Evolutionary conservation across 2,797 vertebrate genomes (phyloP), one percentile per base, ranked within the genome.

Genomic region (Glossophaga mutica): DNA sequence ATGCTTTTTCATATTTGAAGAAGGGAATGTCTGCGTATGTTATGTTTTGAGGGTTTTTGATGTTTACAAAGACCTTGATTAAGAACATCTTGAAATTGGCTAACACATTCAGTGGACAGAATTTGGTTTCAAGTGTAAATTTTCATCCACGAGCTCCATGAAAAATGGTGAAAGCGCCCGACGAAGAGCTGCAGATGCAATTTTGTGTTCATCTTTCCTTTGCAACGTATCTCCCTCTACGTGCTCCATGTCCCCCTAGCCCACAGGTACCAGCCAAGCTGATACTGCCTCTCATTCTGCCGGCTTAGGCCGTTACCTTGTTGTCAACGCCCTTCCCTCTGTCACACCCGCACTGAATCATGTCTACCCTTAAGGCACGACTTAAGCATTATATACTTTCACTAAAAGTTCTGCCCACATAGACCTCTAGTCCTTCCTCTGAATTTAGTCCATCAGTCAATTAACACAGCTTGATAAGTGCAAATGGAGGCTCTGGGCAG

Each of bases 61-160:
- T 74, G 48, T 91, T 95, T 90, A 37, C 55, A 14, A 65, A 73
- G 19, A 88, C 34, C 39, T 79, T n/a, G 11, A 5, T 81, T 74
- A 37, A 78, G 82, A 93, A 65, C 32, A n/a, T 74, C 57, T 96
- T 91, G 76, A 92, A 95, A 89, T 4, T 37, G 67, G 67, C 4
- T 2, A 78, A 62, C 65, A 77, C n/a, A 29, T 76, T 84, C 79
- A 68, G 44, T 11, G 9, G 89, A 77, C 18, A 57, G 59, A 85
- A 55, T 16, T 65, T 86, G 82, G 55, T 44, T 73, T 70, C 37
- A 15, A 12, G 24, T 24, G 6, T 77, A 34, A 22, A 73, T 44
- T 55, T 91, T 65, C 42, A 93, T 44, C n/a, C 21, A 14, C 55
- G 39, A 46, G 9, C 48, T 62, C 78, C 84, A 6, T 1, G 9